Evolutionary conservation across 2,888 invertebrate species (phyloP).

Genomic region (Acanthosepion pharaonis): DNA sequence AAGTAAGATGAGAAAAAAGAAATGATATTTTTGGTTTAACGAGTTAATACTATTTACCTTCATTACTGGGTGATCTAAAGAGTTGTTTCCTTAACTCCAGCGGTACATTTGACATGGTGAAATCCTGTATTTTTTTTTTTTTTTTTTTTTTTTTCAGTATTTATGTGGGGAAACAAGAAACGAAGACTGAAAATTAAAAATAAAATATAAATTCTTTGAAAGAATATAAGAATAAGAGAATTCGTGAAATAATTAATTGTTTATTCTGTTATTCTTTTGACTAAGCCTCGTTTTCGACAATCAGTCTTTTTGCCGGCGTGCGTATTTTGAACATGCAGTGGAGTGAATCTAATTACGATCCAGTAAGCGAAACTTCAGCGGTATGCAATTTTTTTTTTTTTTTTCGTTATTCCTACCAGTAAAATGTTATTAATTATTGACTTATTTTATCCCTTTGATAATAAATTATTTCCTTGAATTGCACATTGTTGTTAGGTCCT

Average conservation of each 20-base stretch:
- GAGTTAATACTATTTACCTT: not conserved
- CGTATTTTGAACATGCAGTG: not conserved
- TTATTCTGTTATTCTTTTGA: not conserved
- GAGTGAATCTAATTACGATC: conserved; percentile 40
- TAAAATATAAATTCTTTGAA: too few species aligned
- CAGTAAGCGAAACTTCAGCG: not conserved
- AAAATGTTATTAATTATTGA: not conserved
- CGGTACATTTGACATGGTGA: conserved; percentile 8
- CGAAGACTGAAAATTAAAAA: too few species aligned
- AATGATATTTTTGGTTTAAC: too few species aligned
- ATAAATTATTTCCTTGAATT: not conserved
- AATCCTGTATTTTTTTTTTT: not conserved
- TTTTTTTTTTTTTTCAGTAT: too few species aligned
- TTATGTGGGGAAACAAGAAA: too few species aligned
- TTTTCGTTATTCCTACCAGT: not conserved
- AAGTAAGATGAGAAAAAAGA: too few species aligned
- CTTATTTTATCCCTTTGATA: not conserved
- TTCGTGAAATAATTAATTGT: too few species aligned
- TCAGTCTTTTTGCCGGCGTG: not conserved
- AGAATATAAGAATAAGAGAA: too few species aligned
- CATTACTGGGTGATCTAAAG: conserved; percentile 53
- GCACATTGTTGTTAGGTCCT: not conserved
- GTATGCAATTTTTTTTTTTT: not conserved
- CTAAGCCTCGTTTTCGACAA: conserved; percentile 25
- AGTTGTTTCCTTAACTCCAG: conserved; percentile 51